A percentile compares a stretch with the other conserved stretches of the same genome.
phyloP scores from a whole-genome alignment of 2,113 vertebrate genomes.

The Corythaeola cristata region DNA sequence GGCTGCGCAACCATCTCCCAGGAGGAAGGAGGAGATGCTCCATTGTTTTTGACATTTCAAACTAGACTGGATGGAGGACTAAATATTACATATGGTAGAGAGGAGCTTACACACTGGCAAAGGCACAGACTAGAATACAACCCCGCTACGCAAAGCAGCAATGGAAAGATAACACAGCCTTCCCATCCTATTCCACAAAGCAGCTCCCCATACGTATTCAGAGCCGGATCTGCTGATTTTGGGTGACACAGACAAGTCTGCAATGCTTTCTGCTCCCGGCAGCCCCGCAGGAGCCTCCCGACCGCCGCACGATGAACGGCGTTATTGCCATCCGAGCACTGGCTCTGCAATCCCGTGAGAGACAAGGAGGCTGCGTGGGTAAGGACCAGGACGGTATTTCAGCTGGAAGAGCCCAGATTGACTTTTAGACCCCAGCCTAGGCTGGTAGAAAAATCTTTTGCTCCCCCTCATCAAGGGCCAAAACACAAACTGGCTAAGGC shows the following conservation, averaged over 20 bases:
- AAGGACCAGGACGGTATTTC: neutral
- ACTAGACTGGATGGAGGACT: neutral
- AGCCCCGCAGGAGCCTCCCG: rapidly evolving
- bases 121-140: neutral
- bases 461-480: neutral
- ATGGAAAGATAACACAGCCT: neutral
- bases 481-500: neutral
- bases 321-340: rapidly evolving
- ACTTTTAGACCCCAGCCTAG: neutral
- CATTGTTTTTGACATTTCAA: neutral
- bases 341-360: neutral
- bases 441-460: neutral
- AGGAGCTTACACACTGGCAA: neutral
- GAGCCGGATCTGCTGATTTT: neutral
- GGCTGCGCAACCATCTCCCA: neutral
- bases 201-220: neutral
- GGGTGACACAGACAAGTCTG: neutral
- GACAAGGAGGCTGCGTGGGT: neutral
- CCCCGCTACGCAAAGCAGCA: rapidly evolving
- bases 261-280: neutral
- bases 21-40: slow-evolving; percentile 6
- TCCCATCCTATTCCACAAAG: neutral
- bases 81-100: neutral
- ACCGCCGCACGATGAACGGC: rapidly evolving
- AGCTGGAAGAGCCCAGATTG: neutral